Percentiles rank a stretch among this genome's conserved stretches.
Conservation (phyloP, 1,140 invertebrate species). For the Penaeus japonicus region DNA sequence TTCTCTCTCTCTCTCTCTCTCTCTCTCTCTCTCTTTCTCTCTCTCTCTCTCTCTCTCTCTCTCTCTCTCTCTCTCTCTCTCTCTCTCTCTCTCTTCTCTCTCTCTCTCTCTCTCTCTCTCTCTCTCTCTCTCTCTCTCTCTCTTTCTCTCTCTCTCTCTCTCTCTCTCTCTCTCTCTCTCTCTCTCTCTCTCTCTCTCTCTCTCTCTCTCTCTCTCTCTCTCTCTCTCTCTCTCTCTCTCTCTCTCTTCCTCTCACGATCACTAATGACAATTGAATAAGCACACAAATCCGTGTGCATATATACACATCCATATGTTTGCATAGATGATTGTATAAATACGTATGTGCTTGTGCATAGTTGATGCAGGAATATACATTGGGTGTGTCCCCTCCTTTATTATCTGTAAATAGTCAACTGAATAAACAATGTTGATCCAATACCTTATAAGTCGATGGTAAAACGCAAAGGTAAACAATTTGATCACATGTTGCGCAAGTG, state of each 20-base stretch:
- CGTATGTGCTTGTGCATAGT: no score
- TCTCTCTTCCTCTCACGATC: neutral
- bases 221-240: neutral
- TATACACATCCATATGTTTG: no score
- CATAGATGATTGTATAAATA: no score
- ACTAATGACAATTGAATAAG: no score
- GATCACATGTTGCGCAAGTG: no score
- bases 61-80: neutral
- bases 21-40: neutral
- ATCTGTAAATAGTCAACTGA: no score
- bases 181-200: neutral
- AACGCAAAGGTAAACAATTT: no score
- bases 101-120: neutral
- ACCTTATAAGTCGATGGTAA: no score
- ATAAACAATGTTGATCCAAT: no score
- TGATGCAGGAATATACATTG: no score
- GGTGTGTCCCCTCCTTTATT: no score
- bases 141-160: neutral
- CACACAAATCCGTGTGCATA: no score
- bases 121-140: neutral
- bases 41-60: neutral
- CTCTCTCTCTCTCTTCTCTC: neutral
- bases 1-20: neutral
- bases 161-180: neutral
- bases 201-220: neutral